These are phyloP conservation scores for Desmodus rotundus DNA, from an alignment of 2,113 vertebrate species.

Conservation along the genomic window DNA sequence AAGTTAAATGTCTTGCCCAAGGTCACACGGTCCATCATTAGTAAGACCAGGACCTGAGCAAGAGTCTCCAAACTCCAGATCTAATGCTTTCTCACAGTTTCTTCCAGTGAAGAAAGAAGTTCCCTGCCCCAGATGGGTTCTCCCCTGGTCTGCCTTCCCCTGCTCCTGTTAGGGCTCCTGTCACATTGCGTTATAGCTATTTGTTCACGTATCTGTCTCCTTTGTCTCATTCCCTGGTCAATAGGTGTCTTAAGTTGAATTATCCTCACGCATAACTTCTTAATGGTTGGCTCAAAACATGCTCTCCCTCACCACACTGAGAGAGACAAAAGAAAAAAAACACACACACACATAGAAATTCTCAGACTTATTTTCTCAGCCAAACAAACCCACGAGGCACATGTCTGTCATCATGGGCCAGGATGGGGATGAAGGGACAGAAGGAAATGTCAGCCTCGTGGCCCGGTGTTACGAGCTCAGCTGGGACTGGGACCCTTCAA, in stretches of 20 bases:
- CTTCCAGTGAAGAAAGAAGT: not conserved
- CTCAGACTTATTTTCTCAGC: not conserved
- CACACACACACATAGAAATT: not conserved
- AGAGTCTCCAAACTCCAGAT: not conserved
- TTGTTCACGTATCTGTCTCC: not conserved
- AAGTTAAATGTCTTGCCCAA: not conserved
- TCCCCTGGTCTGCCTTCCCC: not conserved
- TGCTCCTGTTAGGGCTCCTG: not conserved
- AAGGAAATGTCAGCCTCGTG: not conserved
- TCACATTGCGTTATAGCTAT: not conserved
- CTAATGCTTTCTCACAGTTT: not conserved
- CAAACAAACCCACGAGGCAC: not conserved
- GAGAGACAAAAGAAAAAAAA: not conserved
- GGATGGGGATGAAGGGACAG: not conserved
- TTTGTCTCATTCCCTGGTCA: not conserved
- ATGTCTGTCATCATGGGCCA: not conserved
- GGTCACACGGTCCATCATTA: rapidly evolving
- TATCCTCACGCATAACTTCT: not conserved
- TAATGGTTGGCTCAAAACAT: not conserved
- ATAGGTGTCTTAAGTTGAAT: conserved; percentile 1
- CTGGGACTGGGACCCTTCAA: not conserved
- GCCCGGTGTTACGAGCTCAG: not conserved
- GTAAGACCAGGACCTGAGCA: not conserved
- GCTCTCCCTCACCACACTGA: not conserved
- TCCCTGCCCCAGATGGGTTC: not conserved